phyloP scores from a whole-genome alignment of 2,113 vertebrate species.

The Collichthys lucidus region DNA sequence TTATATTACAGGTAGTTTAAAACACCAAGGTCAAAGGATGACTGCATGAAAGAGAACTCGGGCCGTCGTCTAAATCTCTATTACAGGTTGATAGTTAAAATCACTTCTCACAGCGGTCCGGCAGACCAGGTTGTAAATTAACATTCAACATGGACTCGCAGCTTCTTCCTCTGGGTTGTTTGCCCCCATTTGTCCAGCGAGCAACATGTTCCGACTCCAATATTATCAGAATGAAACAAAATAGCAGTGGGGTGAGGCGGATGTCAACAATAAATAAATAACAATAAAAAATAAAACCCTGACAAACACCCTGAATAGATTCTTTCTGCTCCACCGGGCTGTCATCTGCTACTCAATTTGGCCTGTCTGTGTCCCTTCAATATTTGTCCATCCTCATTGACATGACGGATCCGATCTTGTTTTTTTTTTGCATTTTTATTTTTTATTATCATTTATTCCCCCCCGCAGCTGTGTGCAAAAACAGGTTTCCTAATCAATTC shows the following conservation, averaged over 20 bases:
- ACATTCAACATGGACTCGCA: constrained; percentile 47
- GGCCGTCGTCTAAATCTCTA: constrained; percentile 52
- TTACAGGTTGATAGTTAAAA: constrained; percentile 69
- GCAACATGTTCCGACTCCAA: constrained; percentile 21
- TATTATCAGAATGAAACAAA: constrained; percentile 35
- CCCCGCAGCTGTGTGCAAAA: constrained; percentile 57
- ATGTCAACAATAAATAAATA: constrained; percentile 41
- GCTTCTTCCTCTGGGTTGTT: not conserved
- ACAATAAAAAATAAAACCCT: no score
- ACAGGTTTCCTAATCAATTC: constrained; percentile 75
- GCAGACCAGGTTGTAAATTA: constrained; percentile 44
- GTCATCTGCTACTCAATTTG: constrained; percentile 65
- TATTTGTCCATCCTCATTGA: constrained; percentile 76
- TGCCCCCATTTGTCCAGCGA: constrained; percentile 5
- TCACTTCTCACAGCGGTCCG: constrained; percentile 16
- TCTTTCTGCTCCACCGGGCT: constrained; percentile 66
- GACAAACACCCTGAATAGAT: constrained; percentile 55
- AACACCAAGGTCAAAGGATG: constrained; percentile 76
- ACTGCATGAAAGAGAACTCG: constrained; percentile 54
- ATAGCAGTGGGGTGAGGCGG: constrained; percentile 19
- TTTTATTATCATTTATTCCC: constrained; percentile 47
- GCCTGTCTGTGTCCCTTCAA: constrained; percentile 61
- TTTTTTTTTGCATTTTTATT: constrained; percentile 42
- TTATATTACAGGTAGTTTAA: constrained; percentile 77
- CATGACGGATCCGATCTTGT: constrained; percentile 64